Conservation (phyloP, 1,140 invertebrate genomes). For the Conus betulinus region DNA sequence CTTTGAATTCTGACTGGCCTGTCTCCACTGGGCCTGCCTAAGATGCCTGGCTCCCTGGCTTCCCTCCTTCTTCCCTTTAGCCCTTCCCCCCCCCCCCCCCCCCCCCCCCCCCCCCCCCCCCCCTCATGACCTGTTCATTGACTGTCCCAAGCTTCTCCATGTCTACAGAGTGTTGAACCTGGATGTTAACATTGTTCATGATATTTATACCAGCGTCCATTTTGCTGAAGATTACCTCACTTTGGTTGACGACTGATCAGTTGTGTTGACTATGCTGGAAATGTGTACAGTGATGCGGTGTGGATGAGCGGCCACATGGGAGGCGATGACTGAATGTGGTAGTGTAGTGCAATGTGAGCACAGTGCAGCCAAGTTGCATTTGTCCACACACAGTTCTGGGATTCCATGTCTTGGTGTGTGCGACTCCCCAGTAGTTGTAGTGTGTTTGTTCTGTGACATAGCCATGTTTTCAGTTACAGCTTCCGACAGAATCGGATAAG, state of each 20-base stretch:
- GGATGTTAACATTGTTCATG: slow-evolving; percentile 8
- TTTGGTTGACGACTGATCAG: not conserved
- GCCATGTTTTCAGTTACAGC: not conserved
- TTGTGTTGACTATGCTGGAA: not conserved
- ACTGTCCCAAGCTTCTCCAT: not conserved
- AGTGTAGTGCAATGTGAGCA: not conserved
- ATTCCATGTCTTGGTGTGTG: not conserved
- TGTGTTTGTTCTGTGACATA: not conserved
- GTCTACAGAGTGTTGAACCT: not conserved
- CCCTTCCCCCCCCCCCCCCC: not conserved
- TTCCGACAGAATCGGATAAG: not conserved
- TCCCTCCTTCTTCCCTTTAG: not conserved
- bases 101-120: not conserved
- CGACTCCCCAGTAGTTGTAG: not conserved
- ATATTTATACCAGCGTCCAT: slow-evolving; percentile 12
- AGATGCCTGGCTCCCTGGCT: not conserved
- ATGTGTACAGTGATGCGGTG: not conserved
- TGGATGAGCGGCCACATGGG: no score
- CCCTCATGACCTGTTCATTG: not conserved
- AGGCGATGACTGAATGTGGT: not conserved
- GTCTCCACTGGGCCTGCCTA: not conserved
- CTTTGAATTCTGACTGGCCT: not conserved
- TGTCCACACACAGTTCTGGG: not conserved
- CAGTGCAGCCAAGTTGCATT: no score
- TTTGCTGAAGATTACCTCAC: slow-evolving; percentile 9